phyloP scores from a whole-genome alignment of 1,140 invertebrate species.

The Hyles euphorbiae region DNA sequence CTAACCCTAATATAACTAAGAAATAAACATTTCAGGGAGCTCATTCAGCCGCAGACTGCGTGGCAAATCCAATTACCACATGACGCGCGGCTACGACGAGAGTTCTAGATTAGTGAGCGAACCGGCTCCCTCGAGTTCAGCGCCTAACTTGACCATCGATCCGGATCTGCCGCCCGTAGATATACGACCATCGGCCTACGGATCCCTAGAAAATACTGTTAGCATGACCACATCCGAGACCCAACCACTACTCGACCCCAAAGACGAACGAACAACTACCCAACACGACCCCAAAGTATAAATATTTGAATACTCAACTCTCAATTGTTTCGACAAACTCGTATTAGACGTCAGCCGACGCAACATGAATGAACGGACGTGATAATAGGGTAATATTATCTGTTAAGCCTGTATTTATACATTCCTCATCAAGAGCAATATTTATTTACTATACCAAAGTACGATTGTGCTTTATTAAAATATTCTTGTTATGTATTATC shows the following conservation, averaged over 20 bases:
- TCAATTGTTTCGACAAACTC: not conserved
- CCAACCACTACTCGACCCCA: slow-evolving; percentile 41
- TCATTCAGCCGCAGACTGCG: slow-evolving; percentile 84
- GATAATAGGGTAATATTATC: slow-evolving; percentile 11
- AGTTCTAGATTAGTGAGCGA: slow-evolving; percentile 59
- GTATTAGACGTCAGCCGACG: not conserved
- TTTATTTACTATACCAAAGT: slow-evolving; percentile 17
- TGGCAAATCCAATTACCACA: slow-evolving; percentile 83
- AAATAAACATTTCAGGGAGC: slow-evolving; percentile 69
- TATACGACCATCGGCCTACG: slow-evolving; percentile 46
- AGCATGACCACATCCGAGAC: slow-evolving; percentile 42
- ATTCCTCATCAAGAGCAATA: slow-evolving; percentile 10
- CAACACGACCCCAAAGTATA: slow-evolving; percentile 44
- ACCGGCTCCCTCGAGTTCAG: slow-evolving; percentile 52
- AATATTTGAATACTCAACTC: slow-evolving; percentile 8
- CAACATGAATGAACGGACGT: slow-evolving; percentile 10
- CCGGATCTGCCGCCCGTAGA: slow-evolving; percentile 44
- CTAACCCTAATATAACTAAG: slow-evolving; percentile 2
- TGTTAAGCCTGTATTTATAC: slow-evolving; percentile 12
- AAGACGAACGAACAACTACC: slow-evolving; percentile 18
- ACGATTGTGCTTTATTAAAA: not conserved
- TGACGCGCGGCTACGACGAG: slow-evolving; percentile 79
- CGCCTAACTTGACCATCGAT: slow-evolving; percentile 51
- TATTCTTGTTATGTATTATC: not conserved
- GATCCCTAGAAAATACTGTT: slow-evolving; percentile 51